Percentiles rank a stretch among this genome's conserved stretches.
phyloP scores from a whole-genome alignment of 2,888 invertebrate genomes.

The Pycnomerus fuliginosus region DNA sequence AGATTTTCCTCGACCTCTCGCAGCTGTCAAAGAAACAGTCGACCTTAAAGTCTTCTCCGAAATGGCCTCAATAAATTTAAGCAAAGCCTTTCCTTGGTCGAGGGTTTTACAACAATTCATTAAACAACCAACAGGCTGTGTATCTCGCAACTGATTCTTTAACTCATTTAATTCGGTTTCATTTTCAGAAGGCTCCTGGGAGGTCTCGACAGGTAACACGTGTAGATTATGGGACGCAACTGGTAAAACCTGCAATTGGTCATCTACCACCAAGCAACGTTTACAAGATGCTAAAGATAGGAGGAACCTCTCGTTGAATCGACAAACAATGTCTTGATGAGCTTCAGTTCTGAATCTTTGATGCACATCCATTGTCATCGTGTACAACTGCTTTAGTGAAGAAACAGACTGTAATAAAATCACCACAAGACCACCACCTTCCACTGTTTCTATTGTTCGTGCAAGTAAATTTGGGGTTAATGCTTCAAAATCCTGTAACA shows the following conservation, averaged over 20 bases:
- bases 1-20: slow-evolving; percentile 97
- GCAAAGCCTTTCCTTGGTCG: slow-evolving; percentile 90
- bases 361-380: slow-evolving; percentile 99
- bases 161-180: slow-evolving; percentile 65
- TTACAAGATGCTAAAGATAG: slow-evolving; percentile 85
- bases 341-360: slow-evolving; percentile 93
- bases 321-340: slow-evolving; percentile 84
- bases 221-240: slow-evolving; percentile 85
- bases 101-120: slow-evolving; percentile 88
- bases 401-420: slow-evolving; percentile 81
- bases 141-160: slow-evolving; percentile 81
- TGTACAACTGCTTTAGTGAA: slow-evolving; percentile 91
- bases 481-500: slow-evolving; percentile 88
- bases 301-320: slow-evolving; percentile 96
- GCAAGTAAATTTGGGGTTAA: slow-evolving; percentile 96
- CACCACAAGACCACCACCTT: slow-evolving; percentile 80
- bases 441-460: slow-evolving; percentile 95
- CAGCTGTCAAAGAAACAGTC: slow-evolving; percentile 93
- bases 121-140: slow-evolving; percentile 88
- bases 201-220: slow-evolving; percentile 69
- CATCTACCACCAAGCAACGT: slow-evolving; percentile 91
- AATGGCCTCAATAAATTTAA: slow-evolving; percentile 92
- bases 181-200: slow-evolving; percentile 52
- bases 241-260: slow-evolving; percentile 87
- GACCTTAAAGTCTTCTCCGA: slow-evolving; percentile 87